Base-by-base conservation (phyloP, 2,113 vertebrate species). In the Vanacampus margaritifer region DNA sequence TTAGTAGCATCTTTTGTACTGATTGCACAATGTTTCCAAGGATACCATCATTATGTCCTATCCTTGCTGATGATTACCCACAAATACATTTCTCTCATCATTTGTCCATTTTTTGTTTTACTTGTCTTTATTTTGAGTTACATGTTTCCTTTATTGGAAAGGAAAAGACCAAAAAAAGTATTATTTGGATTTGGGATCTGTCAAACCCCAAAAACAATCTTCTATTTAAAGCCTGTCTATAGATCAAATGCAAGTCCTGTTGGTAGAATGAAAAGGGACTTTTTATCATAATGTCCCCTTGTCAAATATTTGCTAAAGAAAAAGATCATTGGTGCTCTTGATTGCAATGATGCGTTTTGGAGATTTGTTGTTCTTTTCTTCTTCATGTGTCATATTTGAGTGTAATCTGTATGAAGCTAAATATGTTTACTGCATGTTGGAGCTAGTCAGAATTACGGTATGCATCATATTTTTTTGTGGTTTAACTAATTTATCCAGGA, bases 391-490 rank as follows among this genome's bases (percentile, higher is more conserved):
- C 23, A n/a, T 62, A 12, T 9, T 7, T 70, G 23, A 75, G 54
- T 60, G 36, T 28, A 26, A 32, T 17, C 5, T 48, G 39, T 48
- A 41, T 53, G 51, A 46, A 46, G 10, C 48, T 28, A 26, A 68
- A 1, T 74, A 17, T 1, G 21, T 65, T 66, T 35, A 64, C 69
- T 67, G 43, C 28, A 32, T 35, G 11, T 68, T 68, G 11, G 32
- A 61, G 19, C 41, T 68, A 67, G 8, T 77, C 26, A 72, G 0
- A 79, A 67, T 71, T 72, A 24, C 19, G 6, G 64, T 72, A 58
- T 78, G 70, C 71, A 82, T 83, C 26, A 56, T 21, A 62, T 54
- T 37, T 67, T 37, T n/a, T n/a, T n/a, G n/a, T 67, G 14, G 61
- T 69, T 69, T 61, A 48, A 51, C 51, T 63, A 72, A 54, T 51